phyloP scores from a whole-genome alignment of 2,113 vertebrate species.

The Larimichthys crocea region DNA sequence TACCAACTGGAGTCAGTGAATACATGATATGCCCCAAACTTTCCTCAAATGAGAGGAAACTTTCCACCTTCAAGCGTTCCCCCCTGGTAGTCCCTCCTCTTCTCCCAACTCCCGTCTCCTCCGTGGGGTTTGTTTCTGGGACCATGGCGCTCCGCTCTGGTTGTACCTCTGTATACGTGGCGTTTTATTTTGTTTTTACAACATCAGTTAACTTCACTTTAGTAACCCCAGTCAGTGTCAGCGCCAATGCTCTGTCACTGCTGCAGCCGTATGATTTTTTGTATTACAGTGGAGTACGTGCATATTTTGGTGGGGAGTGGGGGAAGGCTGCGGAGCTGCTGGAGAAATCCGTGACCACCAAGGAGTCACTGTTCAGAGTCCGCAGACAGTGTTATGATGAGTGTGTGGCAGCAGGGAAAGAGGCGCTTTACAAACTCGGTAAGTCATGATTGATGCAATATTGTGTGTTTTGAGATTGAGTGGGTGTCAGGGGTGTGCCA shows the following conservation, averaged over 20 bases:
- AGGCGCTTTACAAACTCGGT: conserved; percentile 65
- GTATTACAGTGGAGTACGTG: conserved; percentile 90
- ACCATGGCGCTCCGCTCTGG: conserved; percentile 78
- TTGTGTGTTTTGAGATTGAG: neutral
- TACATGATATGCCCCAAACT: neutral
- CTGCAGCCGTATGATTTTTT: conserved; percentile 86
- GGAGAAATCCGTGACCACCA: conserved; percentile 87
- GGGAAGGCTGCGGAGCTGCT: conserved; percentile 87
- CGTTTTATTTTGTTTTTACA: conserved; percentile 58
- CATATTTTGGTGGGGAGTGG: conserved; percentile 90
- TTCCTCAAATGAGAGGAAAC: conserved; percentile 7
- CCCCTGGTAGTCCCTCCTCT: conserved; percentile 61
- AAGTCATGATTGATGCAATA: conserved; percentile 26
- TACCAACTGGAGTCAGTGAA: no score
- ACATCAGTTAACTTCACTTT: neutral
- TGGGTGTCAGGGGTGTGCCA: neutral
- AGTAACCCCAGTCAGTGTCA: conserved; percentile 17
- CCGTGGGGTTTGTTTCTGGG: neutral
- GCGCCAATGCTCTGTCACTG: conserved; percentile 38
- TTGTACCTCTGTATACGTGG: conserved; percentile 82
- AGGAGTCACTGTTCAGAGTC: conserved; percentile 76
- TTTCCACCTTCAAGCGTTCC: no score
- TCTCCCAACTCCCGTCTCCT: conserved; percentile 38
- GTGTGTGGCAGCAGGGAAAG: conserved; percentile 71
- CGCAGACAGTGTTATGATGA: conserved; percentile 81